A percentile compares a stretch with the other conserved stretches of the same genome.
Evolutionary conservation across 2,113 vertebrate genomes (phyloP).

Genomic region (Planiliza haematocheilus): DNA sequence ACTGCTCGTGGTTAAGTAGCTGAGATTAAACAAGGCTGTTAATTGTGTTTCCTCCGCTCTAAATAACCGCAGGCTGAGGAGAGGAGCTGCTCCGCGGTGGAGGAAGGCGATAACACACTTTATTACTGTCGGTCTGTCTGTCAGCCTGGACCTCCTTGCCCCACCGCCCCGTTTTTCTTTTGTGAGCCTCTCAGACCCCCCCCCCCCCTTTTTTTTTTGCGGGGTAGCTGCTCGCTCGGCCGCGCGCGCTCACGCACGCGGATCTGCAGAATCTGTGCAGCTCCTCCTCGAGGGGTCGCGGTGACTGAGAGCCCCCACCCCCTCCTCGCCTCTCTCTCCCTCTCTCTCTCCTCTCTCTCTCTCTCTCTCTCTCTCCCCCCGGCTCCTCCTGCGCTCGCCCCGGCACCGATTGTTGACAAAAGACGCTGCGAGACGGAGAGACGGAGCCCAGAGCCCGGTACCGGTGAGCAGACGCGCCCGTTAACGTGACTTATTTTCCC

Average conservation of each 20-base stretch:
- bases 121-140: constrained; percentile 23
- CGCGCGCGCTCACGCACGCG: constrained; percentile 52
- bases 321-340: constrained; percentile 23
- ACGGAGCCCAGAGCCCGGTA: constrained; percentile 53
- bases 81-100: neutral
- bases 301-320: constrained; percentile 75
- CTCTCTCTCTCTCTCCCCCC: constrained; percentile 28
- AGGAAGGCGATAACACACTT: constrained; percentile 9
- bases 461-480: constrained; percentile 49
- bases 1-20: constrained; percentile 2
- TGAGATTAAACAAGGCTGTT: constrained; percentile 26
- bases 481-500: constrained; percentile 20
- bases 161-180: constrained; percentile 60
- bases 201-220: neutral
- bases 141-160: constrained; percentile 22
- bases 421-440: constrained; percentile 78
- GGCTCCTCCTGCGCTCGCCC: constrained; percentile 74
- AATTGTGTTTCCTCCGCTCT: constrained; percentile 18
- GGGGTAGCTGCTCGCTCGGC: constrained; percentile 47
- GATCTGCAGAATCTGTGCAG: constrained; percentile 73
- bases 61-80: constrained; percentile 40
- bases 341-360: neutral
- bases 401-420: constrained; percentile 85
- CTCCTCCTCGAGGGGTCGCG: constrained; percentile 77
- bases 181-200: constrained; percentile 62